Percentiles rank a stretch among this genome's conserved stretches.
Evolutionary conservation across 2,113 vertebrate species (phyloP).

Genomic region (mouse (Mus musculus)): DNA sequence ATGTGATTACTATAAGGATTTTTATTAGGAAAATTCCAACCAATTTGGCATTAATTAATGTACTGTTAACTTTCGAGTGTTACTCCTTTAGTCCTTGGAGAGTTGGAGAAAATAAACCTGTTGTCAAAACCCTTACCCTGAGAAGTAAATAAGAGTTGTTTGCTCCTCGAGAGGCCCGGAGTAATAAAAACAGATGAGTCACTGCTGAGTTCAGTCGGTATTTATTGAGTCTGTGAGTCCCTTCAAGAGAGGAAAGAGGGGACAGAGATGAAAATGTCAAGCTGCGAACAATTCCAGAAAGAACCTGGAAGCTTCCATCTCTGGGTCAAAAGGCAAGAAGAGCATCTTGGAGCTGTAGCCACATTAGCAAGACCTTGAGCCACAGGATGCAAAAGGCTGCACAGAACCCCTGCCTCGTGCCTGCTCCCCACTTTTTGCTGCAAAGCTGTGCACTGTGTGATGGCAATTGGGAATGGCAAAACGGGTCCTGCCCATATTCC

Average conservation of each 20-base stretch:
- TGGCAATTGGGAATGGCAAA: no score
- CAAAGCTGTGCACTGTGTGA: no score
- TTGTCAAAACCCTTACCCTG: conserved; percentile 77
- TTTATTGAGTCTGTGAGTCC: conserved; percentile 79
- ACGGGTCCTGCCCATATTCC: rapidly evolving
- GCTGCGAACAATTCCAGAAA: background rate
- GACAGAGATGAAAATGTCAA: conserved; percentile 38
- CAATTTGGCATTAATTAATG: conserved; percentile 86
- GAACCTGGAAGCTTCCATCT: background rate
- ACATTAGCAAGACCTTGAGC: rapidly evolving
- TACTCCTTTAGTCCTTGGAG: conserved; percentile 80
- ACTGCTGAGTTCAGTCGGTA: conserved; percentile 52
- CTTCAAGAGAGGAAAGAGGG: conserved; percentile 65
- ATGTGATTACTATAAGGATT: conserved; percentile 82
- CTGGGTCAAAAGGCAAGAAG: background rate
- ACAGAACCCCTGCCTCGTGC: background rate
- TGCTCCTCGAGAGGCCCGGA: conserved; percentile 59
- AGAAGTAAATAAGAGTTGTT: conserved; percentile 82
- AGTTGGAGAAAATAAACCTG: conserved; percentile 81
- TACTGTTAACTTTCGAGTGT: conserved; percentile 82
- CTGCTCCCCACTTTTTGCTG: rapidly evolving
- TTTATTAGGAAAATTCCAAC: conserved; percentile 85
- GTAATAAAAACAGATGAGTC: conserved; percentile 73
- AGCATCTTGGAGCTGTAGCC: rapidly evolving
- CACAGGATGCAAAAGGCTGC: rapidly evolving